A percentile compares a stretch with the other conserved stretches of the same genome.
Evolutionary conservation across 2,113 vertebrate species (phyloP).

Genomic region (Isichthys henryi): DNA sequence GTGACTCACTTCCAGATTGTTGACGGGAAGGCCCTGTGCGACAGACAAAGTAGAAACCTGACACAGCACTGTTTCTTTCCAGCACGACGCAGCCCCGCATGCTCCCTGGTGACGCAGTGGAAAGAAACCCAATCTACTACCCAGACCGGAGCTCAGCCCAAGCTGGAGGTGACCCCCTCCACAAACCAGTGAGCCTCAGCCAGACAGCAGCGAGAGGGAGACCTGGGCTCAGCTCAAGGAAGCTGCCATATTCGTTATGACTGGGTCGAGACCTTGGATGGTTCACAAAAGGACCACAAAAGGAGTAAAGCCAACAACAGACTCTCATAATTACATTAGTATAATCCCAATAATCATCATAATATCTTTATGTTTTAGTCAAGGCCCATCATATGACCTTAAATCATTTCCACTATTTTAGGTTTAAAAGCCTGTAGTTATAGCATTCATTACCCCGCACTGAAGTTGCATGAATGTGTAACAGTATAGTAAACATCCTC

Average conservation of each 20-base stretch:
- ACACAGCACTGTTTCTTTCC: not conserved
- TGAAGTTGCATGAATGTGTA: not conserved
- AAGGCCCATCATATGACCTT: not conserved
- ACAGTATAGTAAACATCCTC: not conserved
- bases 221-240: not conserved
- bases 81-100: not conserved
- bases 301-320: not conserved
- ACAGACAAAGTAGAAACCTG: not conserved
- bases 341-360: not conserved
- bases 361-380: not conserved
- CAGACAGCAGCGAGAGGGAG: not conserved
- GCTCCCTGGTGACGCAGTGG: not conserved
- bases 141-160: not conserved
- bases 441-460: not conserved
- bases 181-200: not conserved
- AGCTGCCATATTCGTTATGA: not conserved
- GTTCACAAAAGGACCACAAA: not conserved
- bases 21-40: not conserved
- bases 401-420: not conserved
- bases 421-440: not conserved
- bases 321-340: not conserved
- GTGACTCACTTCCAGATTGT: conserved; percentile 4
- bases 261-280: not conserved
- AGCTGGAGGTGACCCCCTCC: not conserved
- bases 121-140: conserved; percentile 8